Base-by-base conservation (phyloP, 2,888 invertebrate species). In the Mythimna pallens region DNA sequence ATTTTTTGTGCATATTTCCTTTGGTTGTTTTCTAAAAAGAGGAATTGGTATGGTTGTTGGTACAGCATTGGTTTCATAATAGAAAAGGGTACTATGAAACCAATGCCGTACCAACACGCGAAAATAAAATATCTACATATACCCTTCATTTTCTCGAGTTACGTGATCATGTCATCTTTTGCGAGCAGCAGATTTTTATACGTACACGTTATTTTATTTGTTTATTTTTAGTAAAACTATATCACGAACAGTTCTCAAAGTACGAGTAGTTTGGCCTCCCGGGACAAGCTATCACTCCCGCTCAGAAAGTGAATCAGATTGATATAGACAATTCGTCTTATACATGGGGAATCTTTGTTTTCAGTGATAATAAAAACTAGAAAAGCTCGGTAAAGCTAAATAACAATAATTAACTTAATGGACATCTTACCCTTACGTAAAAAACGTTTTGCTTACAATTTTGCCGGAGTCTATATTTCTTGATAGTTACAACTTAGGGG, bases 251-350 rank as follows among this genome's bases (percentile, higher is more conserved):
- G 64, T 57, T 65, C 64, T 66, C 65, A 61, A 57, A 65, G 62
- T n/a, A n/a, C n/a, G n/a, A n/a, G n/a, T 71, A 75, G 65, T 80
- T 76, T 65, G 61, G 36, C 47, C 78, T 65, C 66, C 12, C n/a
- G 74, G 72, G 76, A 58, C 64, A 57, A 30, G 80, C 61, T 78
- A 78, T 78, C 76, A 70, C 68, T 76, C 59, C 54, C 58, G 17
- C 36, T 63, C 54, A 36, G 58, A 73, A 72, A 76, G 66, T 78
- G 63, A 40, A 68, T n/a, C 65, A 69, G 70, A 81, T 78, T 76
- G 72, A 75, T 69, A 70, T 55, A 70, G 68, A 78, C 74, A 71
- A 78, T 70, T 57, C 65, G 50, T 66, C 67, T 74, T 64, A 62
- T n/a, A 70, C 40, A 66, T 73, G 52, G 34, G 65, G 20, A 67